Evolutionary conservation across 1,140 invertebrate genomes (phyloP), one percentile per base, ranked within the genome.

Genomic region (Stenopsyche tienmushanensis): DNA sequence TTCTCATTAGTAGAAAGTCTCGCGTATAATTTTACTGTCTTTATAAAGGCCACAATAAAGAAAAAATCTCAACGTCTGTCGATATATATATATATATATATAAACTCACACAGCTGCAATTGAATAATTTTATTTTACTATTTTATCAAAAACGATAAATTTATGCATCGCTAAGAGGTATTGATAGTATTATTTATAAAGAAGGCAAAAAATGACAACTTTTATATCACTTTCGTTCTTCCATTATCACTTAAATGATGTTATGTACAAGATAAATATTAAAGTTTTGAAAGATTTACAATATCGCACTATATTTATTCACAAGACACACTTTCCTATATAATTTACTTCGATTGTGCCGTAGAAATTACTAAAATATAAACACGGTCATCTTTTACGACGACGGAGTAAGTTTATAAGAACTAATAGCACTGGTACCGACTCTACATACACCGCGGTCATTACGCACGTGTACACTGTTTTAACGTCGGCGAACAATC

Each of bases 341-440:
- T 25, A n/a, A 26, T 26, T 25, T 39, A 17, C 18, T 10, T 39
- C 24, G 21, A 8, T 55, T 55, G 53, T 55, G 53, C 53, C 39
- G 20, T 39, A 39, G 18, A 55, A 39, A 24, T 24, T 2, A 15
- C 15, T 34, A 55, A 55, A n/a, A 20, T 15, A 34, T 18, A 54
- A 54, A 17, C 17, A 55, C 15, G 2, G 21, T 7, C 3, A 24
- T 55, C n/a, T n/a, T n/a, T n/a, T n/a, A n/a, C n/a, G n/a, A n/a
- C 34, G 3, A 50, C 2, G 13, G 17, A 18, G 1, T 53, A 26
- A 53, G 5, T 5, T 34, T 34, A 24, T 53, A 20, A 57, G 42
- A 57, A 42, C 5, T 57, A 17, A 55, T 41, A 57, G 34, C 54
- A 57, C 54, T 57, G 54, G 54, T 57, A 42, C 20, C 7, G 23